A percentile compares a stretch with the other conserved stretches of the same genome.
Evolutionary conservation across 1,140 invertebrate genomes (phyloP).

Genomic region (Heliconius hewitsoni): DNA sequence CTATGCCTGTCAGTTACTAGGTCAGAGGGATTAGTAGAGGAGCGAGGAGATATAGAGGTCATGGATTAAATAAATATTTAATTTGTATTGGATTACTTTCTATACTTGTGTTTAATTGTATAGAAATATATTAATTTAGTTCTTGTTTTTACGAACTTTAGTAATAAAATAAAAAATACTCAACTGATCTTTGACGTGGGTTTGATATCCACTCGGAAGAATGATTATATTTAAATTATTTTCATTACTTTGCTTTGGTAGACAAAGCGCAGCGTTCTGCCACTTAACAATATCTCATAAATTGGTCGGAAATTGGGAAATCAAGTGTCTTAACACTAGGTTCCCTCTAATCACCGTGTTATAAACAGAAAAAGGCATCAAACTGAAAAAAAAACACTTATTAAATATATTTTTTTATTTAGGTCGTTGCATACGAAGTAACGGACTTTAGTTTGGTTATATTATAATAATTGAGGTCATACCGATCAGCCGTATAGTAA

Average conservation of each 20-base stretch:
- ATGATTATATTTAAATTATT: neutral
- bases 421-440: neutral
- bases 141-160: too few species aligned
- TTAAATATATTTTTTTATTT: too few species aligned
- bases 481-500: neutral
- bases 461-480: constrained; percentile 1
- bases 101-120: neutral
- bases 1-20: neutral
- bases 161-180: too few species aligned
- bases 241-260: too few species aligned
- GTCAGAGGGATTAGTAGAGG: neutral
- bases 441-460: neutral
- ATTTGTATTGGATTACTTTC: neutral
- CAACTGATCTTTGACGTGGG: neutral
- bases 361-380: neutral
- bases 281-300: neutral
- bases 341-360: neutral
- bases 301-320: neutral
- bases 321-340: neutral
- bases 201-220: neutral
- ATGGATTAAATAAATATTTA: neutral
- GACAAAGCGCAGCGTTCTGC: neutral
- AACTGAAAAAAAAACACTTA: neutral
- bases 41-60: neutral
- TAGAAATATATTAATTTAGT: neutral